phyloP scores from a whole-genome alignment of 2,888 invertebrate genomes.

The Cotesia congregata region DNA sequence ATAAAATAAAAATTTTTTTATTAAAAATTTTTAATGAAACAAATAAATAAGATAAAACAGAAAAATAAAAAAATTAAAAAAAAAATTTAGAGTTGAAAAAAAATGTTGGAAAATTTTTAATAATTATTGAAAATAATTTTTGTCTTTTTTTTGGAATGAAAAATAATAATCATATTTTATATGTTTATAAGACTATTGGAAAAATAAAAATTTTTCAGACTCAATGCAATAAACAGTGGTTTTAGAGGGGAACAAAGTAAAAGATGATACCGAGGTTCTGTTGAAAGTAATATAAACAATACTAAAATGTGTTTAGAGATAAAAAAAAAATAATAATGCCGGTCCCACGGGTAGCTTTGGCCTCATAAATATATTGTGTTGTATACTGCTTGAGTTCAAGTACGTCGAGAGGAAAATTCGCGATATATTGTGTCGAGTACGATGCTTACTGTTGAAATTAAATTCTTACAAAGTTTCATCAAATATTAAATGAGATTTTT shows the following conservation, averaged over 20 bases:
- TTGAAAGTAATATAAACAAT: conserved; percentile 52
- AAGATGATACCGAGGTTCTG: neutral
- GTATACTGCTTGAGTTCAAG: conserved; percentile 56
- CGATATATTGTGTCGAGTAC: neutral
- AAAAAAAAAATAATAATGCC: conserved; percentile 56
- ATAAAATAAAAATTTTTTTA: too few relatives aligned
- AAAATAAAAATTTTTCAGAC: neutral
- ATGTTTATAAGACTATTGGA: neutral
- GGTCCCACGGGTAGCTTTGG: conserved; percentile 57
- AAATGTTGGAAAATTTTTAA: too few relatives aligned
- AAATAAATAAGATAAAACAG: too few relatives aligned
- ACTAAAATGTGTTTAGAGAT: conserved; percentile 52
- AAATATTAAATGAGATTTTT: too few relatives aligned
- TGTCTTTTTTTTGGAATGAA: too few relatives aligned
- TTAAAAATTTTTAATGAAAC: too few relatives aligned
- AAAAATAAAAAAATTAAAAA: too few relatives aligned
- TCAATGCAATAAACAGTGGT: neutral
- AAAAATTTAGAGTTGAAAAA: too few relatives aligned
- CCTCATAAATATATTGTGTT: conserved; percentile 51
- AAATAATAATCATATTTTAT: too few relatives aligned
- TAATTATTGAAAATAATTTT: too few relatives aligned
- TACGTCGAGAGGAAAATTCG: conserved; percentile 48
- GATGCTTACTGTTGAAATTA: conserved; percentile 9
- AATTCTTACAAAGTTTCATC: neutral
- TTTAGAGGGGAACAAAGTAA: neutral